Conservation (phyloP, 1,140 invertebrate genomes). For the Pogonus chalceus region DNA sequence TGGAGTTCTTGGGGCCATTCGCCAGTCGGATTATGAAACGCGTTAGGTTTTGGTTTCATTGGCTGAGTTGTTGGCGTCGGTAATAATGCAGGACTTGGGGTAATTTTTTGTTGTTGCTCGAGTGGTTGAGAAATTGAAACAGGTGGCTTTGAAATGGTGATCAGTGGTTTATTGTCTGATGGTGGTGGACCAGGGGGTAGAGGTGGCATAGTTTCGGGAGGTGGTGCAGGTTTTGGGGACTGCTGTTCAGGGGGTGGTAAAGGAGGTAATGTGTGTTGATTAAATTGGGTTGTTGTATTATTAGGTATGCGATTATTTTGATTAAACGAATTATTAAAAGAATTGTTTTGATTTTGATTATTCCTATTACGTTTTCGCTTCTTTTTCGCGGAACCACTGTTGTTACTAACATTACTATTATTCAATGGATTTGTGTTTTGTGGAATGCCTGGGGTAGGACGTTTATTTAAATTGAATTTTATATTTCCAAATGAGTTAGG, state of each 20-base stretch:
- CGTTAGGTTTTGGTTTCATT: constrained; percentile 18
- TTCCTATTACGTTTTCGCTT: constrained; percentile 65
- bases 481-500: constrained; percentile 30
- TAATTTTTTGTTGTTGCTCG: constrained; percentile 15
- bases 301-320: constrained; percentile 23
- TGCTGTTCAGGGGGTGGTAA: constrained; percentile 41
- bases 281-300: constrained; percentile 24
- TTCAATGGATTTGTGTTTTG: constrained; percentile 19
- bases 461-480: constrained; percentile 34
- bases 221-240: constrained; percentile 30
- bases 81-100: no score
- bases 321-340: constrained; percentile 25
- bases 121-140: constrained; percentile 37
- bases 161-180: no score
- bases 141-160: constrained; percentile 37
- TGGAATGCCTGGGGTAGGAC: constrained; percentile 27
- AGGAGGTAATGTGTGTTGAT: constrained; percentile 41
- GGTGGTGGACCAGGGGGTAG: constrained; percentile 41
- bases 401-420: constrained; percentile 25
- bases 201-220: constrained; percentile 39
- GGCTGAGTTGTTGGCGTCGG: constrained; percentile 5
- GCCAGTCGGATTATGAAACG: constrained; percentile 35
- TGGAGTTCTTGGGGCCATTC: constrained; percentile 65
- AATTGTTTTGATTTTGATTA: constrained; percentile 44
- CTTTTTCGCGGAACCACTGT: constrained; percentile 55